Conservation (phyloP, 2,113 vertebrate genomes). For the Thinocorus orbignyianus region DNA sequence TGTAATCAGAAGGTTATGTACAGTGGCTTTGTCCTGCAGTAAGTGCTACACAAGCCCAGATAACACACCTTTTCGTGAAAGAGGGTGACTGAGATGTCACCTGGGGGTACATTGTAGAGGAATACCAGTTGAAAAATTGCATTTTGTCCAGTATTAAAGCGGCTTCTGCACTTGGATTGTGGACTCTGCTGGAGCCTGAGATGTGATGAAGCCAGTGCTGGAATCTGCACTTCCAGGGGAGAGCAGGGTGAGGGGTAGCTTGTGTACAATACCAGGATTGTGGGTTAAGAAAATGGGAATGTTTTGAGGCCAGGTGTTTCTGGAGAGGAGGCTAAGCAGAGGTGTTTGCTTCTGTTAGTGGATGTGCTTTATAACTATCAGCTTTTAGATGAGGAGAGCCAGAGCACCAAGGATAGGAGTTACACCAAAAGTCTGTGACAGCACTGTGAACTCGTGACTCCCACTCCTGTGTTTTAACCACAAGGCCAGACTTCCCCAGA, state of each 20-base stretch:
- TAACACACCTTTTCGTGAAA: neutral
- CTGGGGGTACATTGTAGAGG: too few species aligned
- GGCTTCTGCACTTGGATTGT: neutral
- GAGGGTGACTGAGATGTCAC: neutral
- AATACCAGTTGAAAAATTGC: neutral
- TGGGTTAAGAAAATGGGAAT: neutral
- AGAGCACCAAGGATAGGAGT: neutral
- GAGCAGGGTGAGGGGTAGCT: too few species aligned
- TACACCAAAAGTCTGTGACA: neutral
- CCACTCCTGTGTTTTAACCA: neutral
- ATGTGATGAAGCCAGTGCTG: neutral
- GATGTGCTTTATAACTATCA: neutral
- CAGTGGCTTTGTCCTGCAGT: neutral
- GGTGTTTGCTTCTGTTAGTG: neutral
- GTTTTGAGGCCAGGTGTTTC: neutral
- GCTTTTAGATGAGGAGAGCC: neutral
- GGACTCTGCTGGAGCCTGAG: neutral
- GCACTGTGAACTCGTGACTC: neutral
- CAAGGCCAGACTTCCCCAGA: neutral
- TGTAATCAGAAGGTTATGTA: neutral
- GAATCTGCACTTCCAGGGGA: neutral
- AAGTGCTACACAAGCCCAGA: rapidly evolving
- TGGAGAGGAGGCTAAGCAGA: neutral
- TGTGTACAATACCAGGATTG: rapidly evolving
- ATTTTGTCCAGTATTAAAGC: neutral